These are phyloP conservation scores for Homarus americanus DNA, from an alignment of 1,140 invertebrate genomes.

Conservation along the genomic window DNA sequence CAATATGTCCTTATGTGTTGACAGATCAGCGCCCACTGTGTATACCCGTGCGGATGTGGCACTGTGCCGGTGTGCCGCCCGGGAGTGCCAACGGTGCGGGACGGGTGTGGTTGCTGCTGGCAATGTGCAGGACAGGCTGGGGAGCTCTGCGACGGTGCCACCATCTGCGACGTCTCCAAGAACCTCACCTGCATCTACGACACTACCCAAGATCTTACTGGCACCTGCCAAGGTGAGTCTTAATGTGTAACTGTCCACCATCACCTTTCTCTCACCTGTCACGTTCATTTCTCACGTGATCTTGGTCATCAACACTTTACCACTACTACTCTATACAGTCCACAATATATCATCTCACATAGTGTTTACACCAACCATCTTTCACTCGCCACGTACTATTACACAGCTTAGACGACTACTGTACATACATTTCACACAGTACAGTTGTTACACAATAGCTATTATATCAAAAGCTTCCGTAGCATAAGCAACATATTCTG, in stretches of 20 bases:
- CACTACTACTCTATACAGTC: too few species aligned
- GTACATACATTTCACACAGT: too few species aligned
- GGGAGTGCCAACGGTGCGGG: conserved; percentile 78
- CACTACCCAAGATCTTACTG: conserved; percentile 63
- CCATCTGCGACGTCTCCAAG: conserved; percentile 77
- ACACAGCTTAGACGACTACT: too few species aligned
- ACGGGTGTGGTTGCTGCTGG: conserved; percentile 80
- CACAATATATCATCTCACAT: too few species aligned
- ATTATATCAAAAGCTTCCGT: too few species aligned
- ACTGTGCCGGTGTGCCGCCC: conserved; percentile 29
- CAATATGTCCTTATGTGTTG: background rate
- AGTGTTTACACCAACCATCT: too few species aligned
- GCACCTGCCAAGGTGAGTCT: conserved; percentile 77
- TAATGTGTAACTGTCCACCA: background rate
- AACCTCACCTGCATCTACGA: conserved; percentile 77
- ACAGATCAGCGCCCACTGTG: conserved; percentile 42
- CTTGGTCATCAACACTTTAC: background rate
- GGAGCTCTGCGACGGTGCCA: conserved; percentile 78
- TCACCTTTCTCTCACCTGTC: background rate
- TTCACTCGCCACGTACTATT: too few species aligned
- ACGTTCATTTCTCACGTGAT: background rate
- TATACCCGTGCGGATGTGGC: conserved; percentile 58
- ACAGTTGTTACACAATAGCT: too few species aligned
- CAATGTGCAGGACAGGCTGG: conserved; percentile 80
- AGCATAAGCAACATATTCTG: too few species aligned